Evolutionary conservation across 2,797 vertebrate species (phyloP), one percentile per base, ranked within the genome.

Genomic region (Danio choprae): DNA sequence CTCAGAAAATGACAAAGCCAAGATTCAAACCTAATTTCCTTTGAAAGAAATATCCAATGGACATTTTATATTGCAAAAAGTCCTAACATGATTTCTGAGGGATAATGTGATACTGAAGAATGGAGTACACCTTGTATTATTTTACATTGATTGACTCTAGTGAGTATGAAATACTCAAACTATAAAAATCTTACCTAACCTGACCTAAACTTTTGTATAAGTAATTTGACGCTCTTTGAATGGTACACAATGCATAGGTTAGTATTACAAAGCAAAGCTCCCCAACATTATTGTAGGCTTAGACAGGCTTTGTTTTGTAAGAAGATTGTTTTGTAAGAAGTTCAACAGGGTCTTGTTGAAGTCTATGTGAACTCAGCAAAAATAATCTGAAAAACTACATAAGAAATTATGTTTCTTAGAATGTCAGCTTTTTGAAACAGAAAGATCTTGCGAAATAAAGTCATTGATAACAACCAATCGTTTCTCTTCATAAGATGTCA

Each of bases 251-350:
- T 55, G 22, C 72, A 62, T 74, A 62, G 15, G 29, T 74, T 62
- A 40, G 4, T 29, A 41, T 40, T 59, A 7, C n/a, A 78, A 78
- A 46, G 20, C 18, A 20, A 60, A 63, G 46, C 46, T 60, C 38
- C 12, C 43, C 46, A 62, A 79, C 71, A 62, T 41, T 29, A 13
- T 65, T 22, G 43, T 11, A 63, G 75, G 80, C 5, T 62, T 50
- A 59, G 41, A 64, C 51, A 36, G n/a, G n/a, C 55, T 59, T 70
- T 63, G 18, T 51, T 71, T 15, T 71, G 44, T 79, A 71, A 60
- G 58, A 70, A 56, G 77, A 79, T 79, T n/a, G n/a, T 79, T 78
- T 18, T 70, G 44, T 13, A 12, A 43, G 44, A n/a, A n/a, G 77
- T 62, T 79, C 56, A 71, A 62, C 44, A 9, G 36, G 15, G 56